Base-by-base conservation (phyloP, 2,797 vertebrate species). In the Alca torda region DNA sequence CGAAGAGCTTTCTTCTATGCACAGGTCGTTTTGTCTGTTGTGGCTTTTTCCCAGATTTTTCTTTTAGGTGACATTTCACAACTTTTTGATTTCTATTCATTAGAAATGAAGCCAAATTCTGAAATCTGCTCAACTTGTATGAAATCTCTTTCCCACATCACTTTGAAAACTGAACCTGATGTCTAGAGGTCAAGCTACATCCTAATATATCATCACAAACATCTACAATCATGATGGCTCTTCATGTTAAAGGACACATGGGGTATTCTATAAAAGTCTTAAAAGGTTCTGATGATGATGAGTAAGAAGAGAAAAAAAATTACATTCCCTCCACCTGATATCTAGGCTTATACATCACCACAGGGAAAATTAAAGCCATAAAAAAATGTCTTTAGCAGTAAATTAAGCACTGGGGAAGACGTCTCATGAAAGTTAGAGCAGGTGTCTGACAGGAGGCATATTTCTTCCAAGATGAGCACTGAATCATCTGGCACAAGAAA, bases 401-500 rank as follows among this genome's bases (percentile, higher is more conserved):
- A 90, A 90, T 90, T 84, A 56, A 61, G 37, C 46, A 31, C 50
- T 13, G 7, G 30, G 37, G 50, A 68, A 94, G 69, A 86, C 1
- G 0, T 41, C n/a, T 68, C 45, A 35, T 72, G 43, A 50, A 87
- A 89, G 61, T 67, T 68, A 77, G 50, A 70, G 35, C 64, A 77
- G 64, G 35, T 61, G 79, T 72, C 57, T 91, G 79, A 86, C 67
- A 67, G 1, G 2, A 95, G 41, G 24, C 24, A 51, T 57, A 39
- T 33, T 83, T 95, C 60, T 94, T 89, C 53, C 39, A 72, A 81
- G 57, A 87, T 2, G 63, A 86, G 23, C 50, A 75, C 23, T 91
- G 79, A 91, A 82, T 95, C 69, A 93, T 86, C 63, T 78, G 69
- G 67, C 37, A 81, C 39, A 78, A 72, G 60, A 53, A 31, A 75